Evolutionary conservation across 2,797 vertebrate species (phyloP), one percentile per base, ranked within the genome.

Genomic region (Hypotaenidia okinawae): DNA sequence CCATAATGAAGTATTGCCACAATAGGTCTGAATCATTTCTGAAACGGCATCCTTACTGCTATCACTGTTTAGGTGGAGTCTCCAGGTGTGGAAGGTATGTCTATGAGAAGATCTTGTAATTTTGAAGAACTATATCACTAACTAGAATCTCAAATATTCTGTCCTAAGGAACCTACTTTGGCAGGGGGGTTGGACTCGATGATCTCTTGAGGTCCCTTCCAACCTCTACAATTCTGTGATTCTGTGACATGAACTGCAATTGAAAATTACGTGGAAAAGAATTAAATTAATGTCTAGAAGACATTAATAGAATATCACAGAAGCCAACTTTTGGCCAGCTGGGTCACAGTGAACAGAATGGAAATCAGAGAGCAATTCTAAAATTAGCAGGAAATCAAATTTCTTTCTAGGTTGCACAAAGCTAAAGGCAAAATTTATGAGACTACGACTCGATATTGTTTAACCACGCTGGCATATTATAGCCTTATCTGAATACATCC

Each of bases 321-420:
- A 23, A 76, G 2, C 3, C 32, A 69, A 0, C 2, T 41, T 77
- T 51, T 68, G 24, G 6, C 9, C 1, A 1, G 0, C 5, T 52
- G 39, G 5, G 11, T 62, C 37, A 33, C 11, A 11, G 14, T 22
- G 9, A 25, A 90, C 55, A 25, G 3, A 9, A 37, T 52, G 24
- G 43, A 61, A 76, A 32, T 6, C 3, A 86, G 23, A 61, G 79
- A 82, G 6, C 0, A 12, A 66, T 33, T 72, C 6, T 2, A 27
- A 52, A 89, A 90, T 68, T 39, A 77, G 33, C 11, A 30, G 11
- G 16, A 75, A 13, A 30, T 39, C 75, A 12, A 41, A 30, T 49
- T 75, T 59, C 3, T 61, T 84, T 81, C 47, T 33, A 66, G 69
- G 11, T 15, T 6, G 9, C 78, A 57, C 13, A 79, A 90, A 93